Evolutionary conservation across 2,113 vertebrate species (phyloP).

Genomic region (Coregonus clupeaformis): DNA sequence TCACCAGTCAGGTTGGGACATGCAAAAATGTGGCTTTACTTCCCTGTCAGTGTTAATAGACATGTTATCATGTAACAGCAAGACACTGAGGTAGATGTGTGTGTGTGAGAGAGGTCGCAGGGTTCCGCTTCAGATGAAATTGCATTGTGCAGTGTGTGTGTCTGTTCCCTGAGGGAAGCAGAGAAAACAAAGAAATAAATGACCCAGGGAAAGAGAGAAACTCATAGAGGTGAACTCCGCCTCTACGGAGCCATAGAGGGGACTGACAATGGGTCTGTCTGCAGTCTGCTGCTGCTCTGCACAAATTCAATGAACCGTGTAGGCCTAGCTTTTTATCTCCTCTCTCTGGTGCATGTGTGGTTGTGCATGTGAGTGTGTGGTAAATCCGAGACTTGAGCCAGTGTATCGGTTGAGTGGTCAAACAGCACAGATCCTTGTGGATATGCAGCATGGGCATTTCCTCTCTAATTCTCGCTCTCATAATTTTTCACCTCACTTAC

Average conservation of each 20-base stretch:
- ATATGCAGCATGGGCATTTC: background rate
- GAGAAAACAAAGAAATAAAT: background rate
- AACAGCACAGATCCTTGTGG: background rate
- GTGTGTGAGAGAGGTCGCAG: background rate
- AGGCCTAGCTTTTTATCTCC: background rate
- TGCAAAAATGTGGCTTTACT: no score
- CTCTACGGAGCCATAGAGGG: background rate
- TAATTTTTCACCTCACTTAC: no score
- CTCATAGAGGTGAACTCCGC: background rate
- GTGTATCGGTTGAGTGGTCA: background rate
- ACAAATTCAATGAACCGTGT: background rate
- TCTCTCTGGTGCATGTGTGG: background rate
- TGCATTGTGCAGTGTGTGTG: background rate
- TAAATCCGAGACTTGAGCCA: background rate
- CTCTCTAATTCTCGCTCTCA: background rate
- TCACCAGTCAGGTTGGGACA: no score
- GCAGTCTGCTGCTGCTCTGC: background rate
- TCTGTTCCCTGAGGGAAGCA: background rate
- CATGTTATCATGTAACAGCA: background rate
- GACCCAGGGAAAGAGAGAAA: background rate
- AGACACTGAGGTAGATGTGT: background rate
- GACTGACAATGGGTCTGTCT: background rate
- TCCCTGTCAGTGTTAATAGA: no score
- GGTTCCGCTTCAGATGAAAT: background rate
- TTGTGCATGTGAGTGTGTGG: background rate